These are phyloP conservation scores for Nannobrachium achirus DNA, from an alignment of 2,113 vertebrate species.

Conservation along the genomic window DNA sequence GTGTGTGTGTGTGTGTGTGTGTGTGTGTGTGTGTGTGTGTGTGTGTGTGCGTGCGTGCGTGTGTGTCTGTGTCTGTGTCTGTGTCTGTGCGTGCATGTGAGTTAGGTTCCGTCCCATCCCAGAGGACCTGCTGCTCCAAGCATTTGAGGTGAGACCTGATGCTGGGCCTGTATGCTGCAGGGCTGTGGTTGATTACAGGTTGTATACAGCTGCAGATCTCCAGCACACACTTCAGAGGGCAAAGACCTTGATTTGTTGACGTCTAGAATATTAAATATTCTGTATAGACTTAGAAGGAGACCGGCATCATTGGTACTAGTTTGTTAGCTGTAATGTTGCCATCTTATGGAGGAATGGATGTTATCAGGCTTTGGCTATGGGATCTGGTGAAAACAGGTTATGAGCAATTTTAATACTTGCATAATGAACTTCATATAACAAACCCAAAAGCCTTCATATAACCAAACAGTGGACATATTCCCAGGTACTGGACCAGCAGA, in stretches of 20 bases:
- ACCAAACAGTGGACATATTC: conserved; percentile 2
- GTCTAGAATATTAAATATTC: neutral
- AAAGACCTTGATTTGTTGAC: neutral
- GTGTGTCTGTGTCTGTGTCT: neutral
- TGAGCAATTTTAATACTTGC: neutral
- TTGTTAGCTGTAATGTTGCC: neutral
- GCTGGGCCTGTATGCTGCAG: neutral
- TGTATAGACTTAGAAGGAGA: no score
- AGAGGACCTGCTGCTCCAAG: conserved; percentile 87
- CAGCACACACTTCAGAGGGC: neutral
- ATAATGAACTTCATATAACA: neutral
- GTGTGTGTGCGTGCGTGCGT: conserved; percentile 15
- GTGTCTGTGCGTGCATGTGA: neutral
- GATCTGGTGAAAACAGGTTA: neutral
- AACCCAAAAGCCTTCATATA: neutral
- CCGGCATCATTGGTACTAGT: no score
- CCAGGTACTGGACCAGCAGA: conserved; percentile 88
- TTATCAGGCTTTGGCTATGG: neutral
- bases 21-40: neutral
- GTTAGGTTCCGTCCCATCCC: conserved; percentile 86
- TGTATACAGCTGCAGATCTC: neutral
- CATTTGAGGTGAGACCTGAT: conserved; percentile 86
- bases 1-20: conserved; percentile 21
- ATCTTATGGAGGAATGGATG: neutral
- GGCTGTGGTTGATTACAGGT: neutral